Evolutionary conservation across 1,140 invertebrate genomes (phyloP), one percentile per base, ranked within the genome.

Genomic region (Cotesia chilonis): DNA sequence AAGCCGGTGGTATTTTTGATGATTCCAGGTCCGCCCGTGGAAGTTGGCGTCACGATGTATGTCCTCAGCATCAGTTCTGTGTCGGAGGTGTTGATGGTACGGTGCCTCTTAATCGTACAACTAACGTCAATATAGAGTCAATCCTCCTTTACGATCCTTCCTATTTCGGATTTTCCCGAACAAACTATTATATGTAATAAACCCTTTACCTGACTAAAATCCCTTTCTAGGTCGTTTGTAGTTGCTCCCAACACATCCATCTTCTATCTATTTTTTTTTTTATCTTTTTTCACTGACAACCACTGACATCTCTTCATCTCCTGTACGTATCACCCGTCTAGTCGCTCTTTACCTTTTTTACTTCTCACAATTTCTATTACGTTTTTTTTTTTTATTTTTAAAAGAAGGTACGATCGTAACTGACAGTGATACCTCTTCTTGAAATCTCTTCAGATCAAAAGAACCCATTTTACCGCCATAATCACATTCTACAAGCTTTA

Each of bases 81-180:
- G 88, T 98, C 96, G 87, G 96, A 98, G 93, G 96, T 98, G 87
- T 92, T 96, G 89, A 98, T 98, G 96, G 96, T 97, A 94, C 91
- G 85, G 84, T 82, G 86, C 81, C 79, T 82, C 82, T 85, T 83
- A 84, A 83, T 84, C 83, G 84, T 84, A 83, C 70, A 78, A 78
- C 71, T 76, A 75, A 69, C 51, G 17, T 69, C 54, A 67, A 65
- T 68, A 71, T 51, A 68, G 66, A 41, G 66, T 28, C 41, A 9
- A 47, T 47, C 41, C 41, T 47, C 10, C 10, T 6, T 47, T 10
- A 9, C 10, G 5, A 47, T 7, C 41, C 71, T 51, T 10, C n/a
- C 64, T 64, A 12, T 67, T 57, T 64, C 65, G 12, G 52, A 51
- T 14, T 36, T 54, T 28, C 35, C 59, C 10, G 38, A 7, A 20